A percentile compares a stretch with the other conserved stretches of the same genome.
phyloP scores from a whole-genome alignment of 2,888 invertebrate species.

The Himalopsyche tibetana region DNA sequence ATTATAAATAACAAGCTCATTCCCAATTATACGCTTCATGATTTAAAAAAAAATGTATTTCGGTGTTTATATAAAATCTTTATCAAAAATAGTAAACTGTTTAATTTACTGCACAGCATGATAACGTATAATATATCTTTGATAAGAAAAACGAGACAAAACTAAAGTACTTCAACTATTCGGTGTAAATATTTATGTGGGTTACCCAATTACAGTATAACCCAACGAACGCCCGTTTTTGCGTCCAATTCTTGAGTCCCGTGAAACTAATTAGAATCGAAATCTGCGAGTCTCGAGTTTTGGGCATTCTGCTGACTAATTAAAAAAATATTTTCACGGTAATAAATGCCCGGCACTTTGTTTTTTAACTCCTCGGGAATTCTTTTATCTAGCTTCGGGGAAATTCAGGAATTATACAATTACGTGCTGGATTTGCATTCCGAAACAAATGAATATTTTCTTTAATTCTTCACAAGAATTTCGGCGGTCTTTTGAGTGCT shows the following conservation, averaged over 20 bases:
- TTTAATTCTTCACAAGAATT: background rate
- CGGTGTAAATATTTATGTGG: too few species aligned
- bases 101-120: too few species aligned
- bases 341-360: constrained; percentile 28
- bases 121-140: too few species aligned
- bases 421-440: constrained; percentile 30
- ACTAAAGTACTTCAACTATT: too few species aligned
- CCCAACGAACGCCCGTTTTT: background rate
- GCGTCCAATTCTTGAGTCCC: background rate
- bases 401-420: constrained; percentile 26
- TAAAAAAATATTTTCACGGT: constrained; percentile 34
- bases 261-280: constrained; percentile 18
- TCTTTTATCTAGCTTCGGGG: constrained; percentile 14
- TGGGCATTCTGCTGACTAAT: background rate
- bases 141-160: too few species aligned
- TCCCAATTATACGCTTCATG: too few species aligned
- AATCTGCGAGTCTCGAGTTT: constrained; percentile 11
- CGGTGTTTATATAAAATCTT: too few species aligned
- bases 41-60: too few species aligned
- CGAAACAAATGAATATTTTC: constrained; percentile 21
- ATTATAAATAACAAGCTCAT: too few species aligned
- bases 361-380: constrained; percentile 30
- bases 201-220: too few species aligned
- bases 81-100: too few species aligned
- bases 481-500: background rate